Evolutionary conservation across 1,140 invertebrate species (phyloP), one percentile per base, ranked within the genome.

Genomic region (Vanessa atalanta): DNA sequence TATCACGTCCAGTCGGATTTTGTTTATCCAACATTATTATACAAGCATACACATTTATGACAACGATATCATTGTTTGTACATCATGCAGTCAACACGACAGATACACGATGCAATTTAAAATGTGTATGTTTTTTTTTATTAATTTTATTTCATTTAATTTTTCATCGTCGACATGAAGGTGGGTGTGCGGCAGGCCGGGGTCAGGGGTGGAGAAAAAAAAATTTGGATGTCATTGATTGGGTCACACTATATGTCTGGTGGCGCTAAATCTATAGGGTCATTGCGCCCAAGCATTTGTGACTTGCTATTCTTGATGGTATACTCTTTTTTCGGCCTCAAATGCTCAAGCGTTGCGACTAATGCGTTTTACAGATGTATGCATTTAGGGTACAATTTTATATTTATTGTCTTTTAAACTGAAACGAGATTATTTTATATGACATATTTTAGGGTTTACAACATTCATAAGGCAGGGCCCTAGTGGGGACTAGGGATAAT

Each of bases 161-260:
- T 83, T 86, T 88, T 89, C 85, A 76, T 89, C 90, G 88, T 68
- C 88, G 86, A 81, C 79, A 83, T 85, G 83, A 81, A 83, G 83
- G 20, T 50, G 86, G 87, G 86, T 84, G 89, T 89, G 88, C 87
- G 81, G 89, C 89, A 75, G 86, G 89, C 87, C 86, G 81, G 88
- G 88, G 80, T 79, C 81, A 80, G 82, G 87, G 85, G 87, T 84
- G 86, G 88, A 84, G 81, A 87, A 89, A 91, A 90, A 90, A 87
- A 92, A 92, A 89, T 74, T 87, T 81, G 88, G 87, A 91, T 91
- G 86, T 93, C 89, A 91, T 90, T 92, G 87, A 86, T 86, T 73
- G 84, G 88, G 80, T 88, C 87, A 88, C 85, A 85, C 88, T 92
- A 91, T 82, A 83, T 84, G 84, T 83, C 31, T 75, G 69, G 88